Evolutionary conservation across 2,888 invertebrate genomes (phyloP).

Genomic region (Horisme vitalbata): DNA sequence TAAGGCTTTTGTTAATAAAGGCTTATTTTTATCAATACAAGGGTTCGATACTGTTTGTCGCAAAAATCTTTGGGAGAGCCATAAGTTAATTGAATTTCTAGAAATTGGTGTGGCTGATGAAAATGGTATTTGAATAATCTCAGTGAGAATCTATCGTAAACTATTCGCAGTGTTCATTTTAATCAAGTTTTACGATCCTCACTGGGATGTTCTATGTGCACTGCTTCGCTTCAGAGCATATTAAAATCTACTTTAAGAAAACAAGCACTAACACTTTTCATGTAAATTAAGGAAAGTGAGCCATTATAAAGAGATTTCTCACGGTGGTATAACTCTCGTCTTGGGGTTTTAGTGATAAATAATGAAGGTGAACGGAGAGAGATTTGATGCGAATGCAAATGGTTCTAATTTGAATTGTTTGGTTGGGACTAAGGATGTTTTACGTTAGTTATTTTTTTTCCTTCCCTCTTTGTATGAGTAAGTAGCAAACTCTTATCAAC

Average conservation of each 20-base stretch:
- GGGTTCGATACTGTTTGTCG: too few relatives aligned
- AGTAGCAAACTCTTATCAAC: too few relatives aligned
- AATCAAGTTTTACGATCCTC: constrained; percentile 2
- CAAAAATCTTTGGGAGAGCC: too few relatives aligned
- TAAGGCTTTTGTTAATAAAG: too few relatives aligned
- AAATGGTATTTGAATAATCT: too few relatives aligned
- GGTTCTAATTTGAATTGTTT: background rate
- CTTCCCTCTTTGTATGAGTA: too few relatives aligned
- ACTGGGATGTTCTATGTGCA: background rate
- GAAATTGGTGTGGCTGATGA: too few relatives aligned
- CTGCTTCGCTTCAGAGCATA: constrained; percentile 22
- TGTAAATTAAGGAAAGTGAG: constrained; percentile 63
- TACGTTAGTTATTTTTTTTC: too few relatives aligned
- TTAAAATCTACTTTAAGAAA: constrained; percentile 65
- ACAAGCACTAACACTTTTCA: constrained; percentile 59
- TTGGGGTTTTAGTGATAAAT: constrained; percentile 44
- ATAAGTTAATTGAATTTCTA: too few relatives aligned
- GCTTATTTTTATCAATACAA: too few relatives aligned
- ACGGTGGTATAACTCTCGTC: constrained; percentile 43
- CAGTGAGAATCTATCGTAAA: background rate
- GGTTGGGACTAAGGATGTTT: too few relatives aligned
- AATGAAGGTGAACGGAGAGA: constrained; percentile 36
- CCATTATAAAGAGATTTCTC: constrained; percentile 58
- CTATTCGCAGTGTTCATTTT: background rate
- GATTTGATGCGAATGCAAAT: background rate